Percentiles rank a stretch among this genome's conserved stretches.
These are phyloP conservation scores for Mercenaria mercenaria DNA, from an alignment of 1,140 invertebrate species.

Conservation along the genomic window DNA sequence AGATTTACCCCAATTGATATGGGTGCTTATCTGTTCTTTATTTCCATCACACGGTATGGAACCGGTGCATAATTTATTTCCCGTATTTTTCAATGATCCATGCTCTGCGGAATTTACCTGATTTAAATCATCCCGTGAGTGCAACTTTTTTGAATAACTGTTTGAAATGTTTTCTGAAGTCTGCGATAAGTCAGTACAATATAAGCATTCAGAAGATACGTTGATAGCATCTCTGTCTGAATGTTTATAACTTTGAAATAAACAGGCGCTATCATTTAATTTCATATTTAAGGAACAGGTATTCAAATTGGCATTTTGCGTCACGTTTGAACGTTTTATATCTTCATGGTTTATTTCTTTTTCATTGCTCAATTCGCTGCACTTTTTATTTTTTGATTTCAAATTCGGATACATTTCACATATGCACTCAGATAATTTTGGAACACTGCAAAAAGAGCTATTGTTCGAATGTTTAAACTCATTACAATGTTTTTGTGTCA, in stretches of 20 bases:
- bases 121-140: neutral
- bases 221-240: slow-evolving; percentile 7
- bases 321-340: neutral
- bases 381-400: neutral
- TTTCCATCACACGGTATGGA: slow-evolving; percentile 5
- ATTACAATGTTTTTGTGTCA: neutral
- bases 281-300: neutral
- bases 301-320: slow-evolving; percentile 3
- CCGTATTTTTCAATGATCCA: slow-evolving; percentile 12
- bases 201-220: neutral
- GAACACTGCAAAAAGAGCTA: neutral
- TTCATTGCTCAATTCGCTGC: neutral
- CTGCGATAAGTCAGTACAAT: slow-evolving; percentile 2
- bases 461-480: neutral
- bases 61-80: slow-evolving; percentile 25
- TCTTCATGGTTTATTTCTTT: neutral
- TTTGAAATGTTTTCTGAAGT: slow-evolving; percentile 3
- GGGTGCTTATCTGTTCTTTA: slow-evolving; percentile 28
- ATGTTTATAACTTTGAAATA: slow-evolving; percentile 28
- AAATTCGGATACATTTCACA: neutral
- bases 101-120: neutral
- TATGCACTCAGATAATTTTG: slow-evolving; percentile 1
- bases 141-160: neutral
- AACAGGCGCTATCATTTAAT: slow-evolving; percentile 23
- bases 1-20: neutral